Conservation (phyloP, 1,140 invertebrate genomes). For the Chlorops oryzae region DNA sequence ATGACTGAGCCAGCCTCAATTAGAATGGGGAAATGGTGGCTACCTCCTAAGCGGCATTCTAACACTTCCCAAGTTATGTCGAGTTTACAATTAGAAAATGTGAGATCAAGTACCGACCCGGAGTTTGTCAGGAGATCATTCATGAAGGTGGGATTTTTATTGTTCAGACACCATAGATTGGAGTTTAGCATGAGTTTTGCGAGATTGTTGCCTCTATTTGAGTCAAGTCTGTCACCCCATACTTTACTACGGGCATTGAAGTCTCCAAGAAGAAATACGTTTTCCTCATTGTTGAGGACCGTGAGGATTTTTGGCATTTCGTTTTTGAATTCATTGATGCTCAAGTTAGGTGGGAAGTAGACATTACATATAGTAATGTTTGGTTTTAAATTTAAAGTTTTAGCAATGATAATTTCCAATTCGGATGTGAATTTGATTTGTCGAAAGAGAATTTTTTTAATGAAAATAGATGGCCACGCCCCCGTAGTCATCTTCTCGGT, state of each 20-base stretch:
- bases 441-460: too few species aligned
- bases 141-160: neutral
- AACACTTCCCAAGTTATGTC: neutral
- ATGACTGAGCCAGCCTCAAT: neutral
- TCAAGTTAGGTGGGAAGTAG: neutral
- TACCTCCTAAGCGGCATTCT: neutral
- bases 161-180: neutral
- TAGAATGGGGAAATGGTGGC: neutral
- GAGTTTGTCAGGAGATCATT: neutral
- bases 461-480: too few species aligned
- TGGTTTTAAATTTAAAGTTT: neutral
- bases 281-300: neutral
- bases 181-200: neutral
- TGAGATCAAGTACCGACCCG: neutral
- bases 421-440: too few species aligned
- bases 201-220: neutral
- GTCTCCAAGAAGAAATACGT: constrained; percentile 2
- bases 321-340: neutral
- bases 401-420: neutral
- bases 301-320: neutral
- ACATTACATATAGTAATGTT: neutral
- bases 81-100: too few species aligned
- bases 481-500: too few species aligned
- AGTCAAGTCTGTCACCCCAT: too few species aligned
- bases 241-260: neutral